A percentile compares a stretch with the other conserved stretches of the same genome.
phyloP scores from a whole-genome alignment of 2,888 invertebrate genomes.

The Pantelozetes paolii region DNA sequence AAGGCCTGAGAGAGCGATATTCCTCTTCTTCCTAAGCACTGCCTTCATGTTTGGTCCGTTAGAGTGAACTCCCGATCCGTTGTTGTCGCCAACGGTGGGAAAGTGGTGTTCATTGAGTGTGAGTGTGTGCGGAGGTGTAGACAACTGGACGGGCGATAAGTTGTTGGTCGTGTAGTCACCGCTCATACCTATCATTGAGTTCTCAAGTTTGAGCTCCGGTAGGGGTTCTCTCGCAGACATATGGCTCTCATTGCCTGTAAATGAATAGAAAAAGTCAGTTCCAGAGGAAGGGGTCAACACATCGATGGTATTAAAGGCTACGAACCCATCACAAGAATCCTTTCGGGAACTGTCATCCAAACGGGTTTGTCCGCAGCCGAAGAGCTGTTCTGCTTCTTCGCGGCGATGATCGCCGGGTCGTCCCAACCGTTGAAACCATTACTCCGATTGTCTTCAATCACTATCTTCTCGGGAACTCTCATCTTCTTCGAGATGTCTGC shows the following conservation, averaged over 20 bases:
- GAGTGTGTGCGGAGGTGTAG: conserved; percentile 82
- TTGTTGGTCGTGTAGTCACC: conserved; percentile 25
- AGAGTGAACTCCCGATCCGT: neutral
- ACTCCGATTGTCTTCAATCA: conserved; percentile 58
- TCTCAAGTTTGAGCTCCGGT: conserved; percentile 76
- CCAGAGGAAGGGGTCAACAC: neutral
- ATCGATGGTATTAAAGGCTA: neutral
- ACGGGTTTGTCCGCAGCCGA: conserved; percentile 22
- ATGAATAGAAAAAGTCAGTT: neutral
- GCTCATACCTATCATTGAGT: conserved; percentile 59
- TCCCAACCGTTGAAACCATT: conserved; percentile 38
- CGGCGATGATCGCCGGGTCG: conserved; percentile 42
- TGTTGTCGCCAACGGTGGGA: conserved; percentile 47
- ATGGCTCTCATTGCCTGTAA: conserved; percentile 60
- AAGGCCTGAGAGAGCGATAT: conserved; percentile 3
- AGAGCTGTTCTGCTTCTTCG: conserved; percentile 30
- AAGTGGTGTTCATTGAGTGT: conserved; percentile 66
- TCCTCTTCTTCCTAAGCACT: neutral
- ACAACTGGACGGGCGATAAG: conserved; percentile 51
- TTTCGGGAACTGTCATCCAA: conserved; percentile 82
- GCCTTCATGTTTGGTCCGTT: neutral
- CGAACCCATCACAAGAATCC: conserved; percentile 81
- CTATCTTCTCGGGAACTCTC: conserved; percentile 73
- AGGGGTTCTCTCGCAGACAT: conserved; percentile 73
- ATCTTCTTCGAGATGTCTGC: conserved; percentile 74